These are phyloP conservation scores for Numida meleagris DNA, from an alignment of 2,113 vertebrate species.

Conservation along the genomic window DNA sequence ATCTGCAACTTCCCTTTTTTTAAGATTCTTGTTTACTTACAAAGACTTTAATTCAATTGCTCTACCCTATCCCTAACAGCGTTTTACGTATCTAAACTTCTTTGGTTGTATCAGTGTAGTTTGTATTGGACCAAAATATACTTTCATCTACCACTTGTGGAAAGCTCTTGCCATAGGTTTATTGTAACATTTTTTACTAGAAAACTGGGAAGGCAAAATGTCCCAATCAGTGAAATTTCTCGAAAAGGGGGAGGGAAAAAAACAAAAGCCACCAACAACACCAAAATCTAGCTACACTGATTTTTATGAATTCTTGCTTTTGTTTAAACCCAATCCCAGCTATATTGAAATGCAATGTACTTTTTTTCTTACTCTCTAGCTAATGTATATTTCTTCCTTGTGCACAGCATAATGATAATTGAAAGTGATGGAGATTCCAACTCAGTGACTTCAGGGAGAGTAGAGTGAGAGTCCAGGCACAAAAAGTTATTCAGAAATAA, in stretches of 20 bases:
- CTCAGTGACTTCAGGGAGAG: constrained; percentile 45
- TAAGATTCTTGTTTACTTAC: constrained; percentile 7
- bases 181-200: not conserved
- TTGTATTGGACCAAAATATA: not conserved
- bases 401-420: not conserved
- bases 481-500: not conserved
- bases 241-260: not conserved
- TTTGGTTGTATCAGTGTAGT: not conserved
- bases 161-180: not conserved
- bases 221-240: not conserved
- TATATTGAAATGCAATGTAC: not conserved
- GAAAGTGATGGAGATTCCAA: constrained; percentile 41
- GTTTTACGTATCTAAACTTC: not conserved
- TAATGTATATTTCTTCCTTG: constrained; percentile 5
- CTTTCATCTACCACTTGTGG: not conserved
- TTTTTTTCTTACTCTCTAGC: not conserved
- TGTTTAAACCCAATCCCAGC: not conserved
- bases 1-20: not conserved
- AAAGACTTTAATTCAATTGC: not conserved
- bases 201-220: not conserved
- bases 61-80: not conserved
- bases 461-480: not conserved
- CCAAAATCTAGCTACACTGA: not conserved
- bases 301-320: not conserved
- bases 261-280: not conserved